Evolutionary conservation across 2,888 invertebrate species (phyloP).

Genomic region (Hydropsyche betteni): DNA sequence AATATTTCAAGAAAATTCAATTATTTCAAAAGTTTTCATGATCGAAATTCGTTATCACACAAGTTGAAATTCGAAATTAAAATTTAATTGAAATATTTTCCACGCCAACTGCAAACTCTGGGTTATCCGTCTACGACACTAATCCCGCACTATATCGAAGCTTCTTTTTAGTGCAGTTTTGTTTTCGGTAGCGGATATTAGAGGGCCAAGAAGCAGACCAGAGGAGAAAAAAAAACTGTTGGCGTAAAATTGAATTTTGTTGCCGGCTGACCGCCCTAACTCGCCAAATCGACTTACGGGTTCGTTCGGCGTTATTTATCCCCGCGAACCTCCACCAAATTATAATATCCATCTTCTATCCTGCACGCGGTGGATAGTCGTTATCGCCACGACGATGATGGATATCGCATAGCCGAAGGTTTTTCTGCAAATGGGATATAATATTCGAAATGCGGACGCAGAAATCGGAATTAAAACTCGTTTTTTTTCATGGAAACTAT

Average conservation of each 20-base stretch:
- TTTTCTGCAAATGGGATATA: neutral
- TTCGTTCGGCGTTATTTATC: conserved; percentile 42
- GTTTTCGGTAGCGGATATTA: no score
- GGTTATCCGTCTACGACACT: no score
- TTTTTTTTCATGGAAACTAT: no score
- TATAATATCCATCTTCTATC: conserved; percentile 30
- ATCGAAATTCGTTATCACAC: no score
- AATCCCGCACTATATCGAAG: no score
- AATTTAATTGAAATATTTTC: no score
- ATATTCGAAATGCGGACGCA: neutral
- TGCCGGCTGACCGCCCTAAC: conserved; percentile 49
- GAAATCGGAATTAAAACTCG: no score
- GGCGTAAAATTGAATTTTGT: conserved; percentile 50
- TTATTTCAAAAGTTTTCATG: no score
- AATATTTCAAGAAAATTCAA: no score
- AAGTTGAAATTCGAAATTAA: no score
- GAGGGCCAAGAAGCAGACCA: neutral
- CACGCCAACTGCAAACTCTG: no score
- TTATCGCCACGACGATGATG: neutral
- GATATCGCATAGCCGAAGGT: neutral
- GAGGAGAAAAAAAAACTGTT: conserved; percentile 39
- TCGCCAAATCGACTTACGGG: conserved; percentile 50
- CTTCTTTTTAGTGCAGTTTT: no score
- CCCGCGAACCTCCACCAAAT: conserved; percentile 25
- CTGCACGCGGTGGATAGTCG: neutral